Base-by-base conservation (phyloP, 2,888 invertebrate genomes). In the Amblyjoppa fuscipennis region DNA sequence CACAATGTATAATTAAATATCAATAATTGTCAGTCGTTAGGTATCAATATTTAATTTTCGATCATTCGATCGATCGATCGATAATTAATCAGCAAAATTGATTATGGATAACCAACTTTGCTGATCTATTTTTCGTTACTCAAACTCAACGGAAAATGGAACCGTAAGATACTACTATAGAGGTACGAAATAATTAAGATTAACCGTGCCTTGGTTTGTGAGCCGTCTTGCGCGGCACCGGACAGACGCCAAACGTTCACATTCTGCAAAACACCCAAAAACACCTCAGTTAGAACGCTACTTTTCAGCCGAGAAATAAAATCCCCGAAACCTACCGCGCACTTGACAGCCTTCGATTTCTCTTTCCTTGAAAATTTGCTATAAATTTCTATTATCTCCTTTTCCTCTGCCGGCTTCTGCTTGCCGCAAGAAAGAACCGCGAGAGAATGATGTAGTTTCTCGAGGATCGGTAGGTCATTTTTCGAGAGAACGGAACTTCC, bases 241-340 rank as follows among this genome's bases (percentile, higher is more conserved):
- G 85, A 85, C 41, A 85, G 51, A 59, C 75, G 85, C 85, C 85
- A 85, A 2, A 85, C 85, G 28, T 70, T 81, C 16, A 51, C 5
- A 31, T 70, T 71, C 75, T 76, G 51, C 20, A 45, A 75, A 75
- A 51, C 31, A 56, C 16, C 11, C 4, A 6, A 31, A 20, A 9
- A 53, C 25, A 20, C 9, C 53, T 34, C 20, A 34, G 56, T 56
- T 3, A 31, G 9, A 41, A 25, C 7, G 45, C 41, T 28, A 31
- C 31, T 5, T 70, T 34, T 16, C 20, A 1, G 2, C 20, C 6
- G 0, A 4, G n/a, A 81, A n/a, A 45, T 25, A 61, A 34, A 51
- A 9, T 59, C 9, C 16, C 7, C 3, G 7, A 74, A 56, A 81
- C 66, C 31, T 20, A 83, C 83, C 66, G 45, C 28, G n/a, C 73